Evolutionary conservation across 1,140 invertebrate genomes (phyloP).

Genomic region (Anastrepha ludens): DNA sequence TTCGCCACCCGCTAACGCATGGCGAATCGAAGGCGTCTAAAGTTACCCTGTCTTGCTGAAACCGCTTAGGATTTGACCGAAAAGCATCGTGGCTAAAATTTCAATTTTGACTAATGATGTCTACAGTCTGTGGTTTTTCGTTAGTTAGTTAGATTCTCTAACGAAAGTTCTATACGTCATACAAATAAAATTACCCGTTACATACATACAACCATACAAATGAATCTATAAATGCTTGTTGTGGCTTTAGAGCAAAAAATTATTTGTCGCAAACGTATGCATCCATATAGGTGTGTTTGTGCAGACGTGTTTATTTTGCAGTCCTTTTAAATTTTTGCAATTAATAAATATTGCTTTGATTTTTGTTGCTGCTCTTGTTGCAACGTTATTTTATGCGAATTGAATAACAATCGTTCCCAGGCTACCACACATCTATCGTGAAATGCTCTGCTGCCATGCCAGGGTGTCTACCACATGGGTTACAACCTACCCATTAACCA

Average conservation of each 20-base stretch:
- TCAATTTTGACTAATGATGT: no score
- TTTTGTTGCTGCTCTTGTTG: constrained; percentile 38
- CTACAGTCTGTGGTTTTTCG: no score
- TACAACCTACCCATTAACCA: constrained; percentile 47
- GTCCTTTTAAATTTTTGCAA: constrained; percentile 51
- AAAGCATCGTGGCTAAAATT: no score
- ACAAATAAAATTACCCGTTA: no score
- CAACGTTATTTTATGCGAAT: constrained; percentile 45
- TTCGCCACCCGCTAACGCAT: no score
- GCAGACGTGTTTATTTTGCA: constrained; percentile 41
- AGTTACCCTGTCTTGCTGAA: no score
- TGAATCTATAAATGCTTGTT: background rate
- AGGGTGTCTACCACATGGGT: background rate
- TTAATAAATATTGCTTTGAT: constrained; percentile 50
- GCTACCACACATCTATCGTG: background rate
- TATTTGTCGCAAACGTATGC: background rate
- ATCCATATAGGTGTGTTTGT: background rate
- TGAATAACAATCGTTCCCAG: constrained; percentile 37
- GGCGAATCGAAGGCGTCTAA: no score
- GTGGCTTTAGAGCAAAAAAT: constrained; percentile 6
- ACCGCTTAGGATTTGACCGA: no score
- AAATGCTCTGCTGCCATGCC: background rate
- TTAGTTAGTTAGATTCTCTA: no score
- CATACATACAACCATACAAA: background rate
- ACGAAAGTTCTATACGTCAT: no score